Conservation (phyloP, 2,113 vertebrate genomes). For the Hymenochirus boettgeri region DNA sequence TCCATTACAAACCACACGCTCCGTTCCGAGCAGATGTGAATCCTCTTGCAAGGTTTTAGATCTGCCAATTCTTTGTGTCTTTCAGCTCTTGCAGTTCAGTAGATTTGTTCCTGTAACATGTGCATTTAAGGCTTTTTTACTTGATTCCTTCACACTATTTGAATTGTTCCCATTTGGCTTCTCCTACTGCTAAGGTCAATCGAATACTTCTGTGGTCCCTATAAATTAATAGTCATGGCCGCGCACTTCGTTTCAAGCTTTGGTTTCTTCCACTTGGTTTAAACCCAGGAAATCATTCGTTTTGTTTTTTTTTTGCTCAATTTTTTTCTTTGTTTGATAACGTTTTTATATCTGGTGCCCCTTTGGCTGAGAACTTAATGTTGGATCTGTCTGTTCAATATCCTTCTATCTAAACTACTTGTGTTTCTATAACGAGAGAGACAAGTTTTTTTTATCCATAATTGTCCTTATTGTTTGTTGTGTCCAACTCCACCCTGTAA, state of each 20-base stretch:
- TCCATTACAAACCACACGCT: slow-evolving; percentile 23
- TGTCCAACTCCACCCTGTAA: too few species aligned
- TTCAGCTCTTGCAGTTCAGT: slow-evolving; percentile 5
- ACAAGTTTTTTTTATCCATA: too few species aligned
- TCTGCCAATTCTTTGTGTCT: slow-evolving; percentile 22
- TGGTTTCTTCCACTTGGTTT: slow-evolving; percentile 2
- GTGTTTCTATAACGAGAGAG: too few species aligned
- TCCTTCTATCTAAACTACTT: too few species aligned
- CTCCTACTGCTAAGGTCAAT: too few species aligned
- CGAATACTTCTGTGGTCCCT: slow-evolving; percentile 1
- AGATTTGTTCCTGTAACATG: slow-evolving; percentile 19
- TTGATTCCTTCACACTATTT: background rate
- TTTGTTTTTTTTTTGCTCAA: too few species aligned
- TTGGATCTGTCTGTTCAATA: too few species aligned
- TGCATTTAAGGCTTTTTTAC: slow-evolving; percentile 5
- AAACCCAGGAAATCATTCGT: background rate
- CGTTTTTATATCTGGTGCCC: too few species aligned
- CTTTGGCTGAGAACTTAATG: too few species aligned
- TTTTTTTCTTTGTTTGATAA: too few species aligned
- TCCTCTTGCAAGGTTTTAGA: too few species aligned
- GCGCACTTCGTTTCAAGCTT: background rate
- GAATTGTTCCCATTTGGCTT: background rate
- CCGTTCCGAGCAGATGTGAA: slow-evolving; percentile 17
- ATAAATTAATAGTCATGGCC: slow-evolving; percentile 10
- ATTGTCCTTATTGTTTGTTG: too few species aligned